Conservation (phyloP, 2,888 invertebrate genomes). For the Caenorhabditis wallacei region DNA sequence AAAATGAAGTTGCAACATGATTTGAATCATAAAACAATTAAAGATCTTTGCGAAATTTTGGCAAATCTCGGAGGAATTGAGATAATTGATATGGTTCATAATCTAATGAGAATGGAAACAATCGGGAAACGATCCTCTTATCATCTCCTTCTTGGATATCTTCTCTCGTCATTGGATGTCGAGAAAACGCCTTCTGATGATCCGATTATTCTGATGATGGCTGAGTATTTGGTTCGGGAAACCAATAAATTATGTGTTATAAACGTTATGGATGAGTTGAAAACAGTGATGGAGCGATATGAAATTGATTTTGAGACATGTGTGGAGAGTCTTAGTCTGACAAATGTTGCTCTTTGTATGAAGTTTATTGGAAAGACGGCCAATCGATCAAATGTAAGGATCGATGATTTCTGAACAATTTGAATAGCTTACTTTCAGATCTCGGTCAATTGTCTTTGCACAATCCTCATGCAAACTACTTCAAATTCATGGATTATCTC, state of each 20-base stretch:
- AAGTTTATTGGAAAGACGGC: constrained; percentile 13
- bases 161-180: constrained; percentile 1
- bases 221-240: constrained; percentile 48
- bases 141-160: constrained; percentile 39
- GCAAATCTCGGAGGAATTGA: constrained; percentile 32
- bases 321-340: constrained; percentile 56
- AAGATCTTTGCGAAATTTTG: constrained; percentile 14
- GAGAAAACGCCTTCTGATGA: constrained; percentile 16
- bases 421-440: constrained; percentile 34
- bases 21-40: neutral
- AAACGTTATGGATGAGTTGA: constrained; percentile 16
- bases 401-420: neutral
- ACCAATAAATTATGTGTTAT: constrained; percentile 12
- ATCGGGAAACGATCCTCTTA: constrained; percentile 5
- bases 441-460: constrained; percentile 33
- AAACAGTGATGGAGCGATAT: neutral
- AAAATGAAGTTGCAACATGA: constrained; percentile 24
- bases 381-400: constrained; percentile 41
- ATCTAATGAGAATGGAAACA: constrained; percentile 23
- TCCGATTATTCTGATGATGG: constrained; percentile 44
- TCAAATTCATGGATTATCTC: constrained; percentile 35
- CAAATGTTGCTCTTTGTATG: constrained; percentile 38
- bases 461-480: constrained; percentile 37
- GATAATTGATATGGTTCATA: constrained; percentile 33
- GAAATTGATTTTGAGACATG: constrained; percentile 34